These are phyloP conservation scores for Rattus rattus DNA, from an alignment of 2,113 vertebrate genomes.

Conservation along the genomic window DNA sequence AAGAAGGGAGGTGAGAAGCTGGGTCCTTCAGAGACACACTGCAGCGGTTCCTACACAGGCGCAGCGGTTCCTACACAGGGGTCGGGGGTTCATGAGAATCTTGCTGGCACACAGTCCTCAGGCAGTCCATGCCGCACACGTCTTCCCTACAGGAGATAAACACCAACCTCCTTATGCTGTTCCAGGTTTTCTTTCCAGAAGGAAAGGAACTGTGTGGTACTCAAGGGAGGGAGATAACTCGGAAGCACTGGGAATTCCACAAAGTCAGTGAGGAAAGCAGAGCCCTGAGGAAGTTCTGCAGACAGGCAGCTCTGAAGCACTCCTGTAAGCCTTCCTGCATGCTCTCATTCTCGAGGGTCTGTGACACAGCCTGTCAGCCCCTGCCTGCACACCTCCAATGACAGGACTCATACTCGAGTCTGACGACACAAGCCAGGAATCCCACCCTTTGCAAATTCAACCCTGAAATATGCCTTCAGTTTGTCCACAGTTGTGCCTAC, in stretches of 20 bases:
- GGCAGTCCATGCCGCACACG: background rate
- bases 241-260: background rate
- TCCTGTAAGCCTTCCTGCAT: background rate
- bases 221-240: background rate
- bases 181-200: slow-evolving; percentile 41
- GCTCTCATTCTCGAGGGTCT: background rate
- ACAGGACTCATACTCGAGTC: background rate
- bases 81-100: background rate
- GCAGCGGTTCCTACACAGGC: background rate
- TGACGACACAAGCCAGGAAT: background rate
- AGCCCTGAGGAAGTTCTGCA: background rate
- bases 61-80: background rate
- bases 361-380: background rate
- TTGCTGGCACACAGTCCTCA: background rate
- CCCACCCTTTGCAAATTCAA: background rate
- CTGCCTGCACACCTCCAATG: background rate
- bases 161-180: background rate
- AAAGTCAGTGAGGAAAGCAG: background rate
- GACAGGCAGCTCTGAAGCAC: background rate
- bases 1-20: slow-evolving; percentile 10
- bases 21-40: background rate
- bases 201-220: slow-evolving; percentile 5
- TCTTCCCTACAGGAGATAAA: background rate
- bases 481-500: background rate
- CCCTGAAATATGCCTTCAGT: background rate